Base-by-base conservation (phyloP, 1,140 invertebrate genomes). In the Sogatella furcifera region DNA sequence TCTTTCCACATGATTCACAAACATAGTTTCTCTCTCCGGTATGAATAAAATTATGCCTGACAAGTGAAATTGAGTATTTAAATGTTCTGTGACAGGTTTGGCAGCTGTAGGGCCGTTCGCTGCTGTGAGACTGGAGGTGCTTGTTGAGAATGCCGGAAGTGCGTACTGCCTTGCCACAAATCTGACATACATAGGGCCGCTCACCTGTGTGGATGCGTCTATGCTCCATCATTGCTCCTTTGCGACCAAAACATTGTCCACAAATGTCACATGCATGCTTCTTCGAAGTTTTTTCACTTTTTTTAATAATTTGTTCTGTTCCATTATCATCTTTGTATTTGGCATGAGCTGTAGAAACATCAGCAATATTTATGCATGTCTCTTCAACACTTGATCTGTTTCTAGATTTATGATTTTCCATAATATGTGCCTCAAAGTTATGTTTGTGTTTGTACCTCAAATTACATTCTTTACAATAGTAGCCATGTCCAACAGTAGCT, bases 81-180 rank as follows among this genome's bases (percentile, higher is more conserved):
- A 84, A 86, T 3, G 70, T 63, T 57, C 79, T 78, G 2, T 76
- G 75, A 69, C 87, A 88, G 8, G 78, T 68, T 6, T 75, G 73
- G 68, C 86, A 88, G 5, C 71, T 71, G 70, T 81, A 82, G 2
- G 85, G 83, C 59, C 83, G 77, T 59, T 86, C 83, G 5, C 81
- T 81, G 0, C 81, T 83, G 69, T 89, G 86, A 70, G 55, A 57
- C 41, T 59, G 63, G 5, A 74, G 75, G 61, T 81, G 80, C 1
- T 79, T 77, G 56, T 76, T 78, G 0, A 81, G 65, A 0, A 77
- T 77, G 1, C 76, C 78, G 62, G 79, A 78, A 22, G 81, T 80
- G 24, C 74, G 76, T 68, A 84, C 85, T 1, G 74, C 64, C 54
- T 76, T 76, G 2, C 76, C 73, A 67, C 84, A 86, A 9, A 79